Evolutionary conservation across 2,888 invertebrate genomes (phyloP), one percentile per base, ranked within the genome.

Genomic region (Callimorpha dominula): DNA sequence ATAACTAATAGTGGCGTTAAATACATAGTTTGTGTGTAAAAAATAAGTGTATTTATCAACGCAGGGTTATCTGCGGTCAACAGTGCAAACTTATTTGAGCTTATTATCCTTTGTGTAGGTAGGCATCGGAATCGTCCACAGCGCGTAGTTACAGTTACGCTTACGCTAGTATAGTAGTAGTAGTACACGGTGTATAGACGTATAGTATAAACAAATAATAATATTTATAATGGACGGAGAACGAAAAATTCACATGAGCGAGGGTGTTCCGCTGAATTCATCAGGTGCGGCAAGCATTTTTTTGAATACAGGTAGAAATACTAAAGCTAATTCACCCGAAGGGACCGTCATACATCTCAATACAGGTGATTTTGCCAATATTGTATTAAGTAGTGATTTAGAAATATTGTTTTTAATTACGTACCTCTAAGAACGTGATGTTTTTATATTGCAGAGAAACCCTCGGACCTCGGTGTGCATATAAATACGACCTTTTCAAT

Each of bases 271-370:
- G 50, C 88, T 95, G 73, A 94, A 94, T 82, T 87, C 93, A 57
- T 69, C 93, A 89, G 93, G 93, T 91, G 91, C 92, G 84, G 93
- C 95, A 72, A 95, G 93, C 79, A 94, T 95, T 85, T 94, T 93
- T 90, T 88, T 95, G 87, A 94, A 95, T 86, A 92, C 95, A 79
- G 91, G 92, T 83, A 93, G 91, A 89, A 90, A 85, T 86, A 87
- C 89, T 70, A 95, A 94, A 90, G 80, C 89, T 77, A 93, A 89
- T 79, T 88, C 91, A 68, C 81, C 89, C 77, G 94, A 94, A 78
- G 95, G 95, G 83, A 93, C 95, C 80, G 91, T 93, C 79, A 95
- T 95, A 86, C 94, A 93, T 90, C 90, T 95, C 73, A 93, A 94
- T 81, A 91, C 95, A 94, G 95, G 95, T 95, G 91, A 93, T 86